Percentiles rank a stretch among this genome's conserved stretches.
phyloP scores from a whole-genome alignment of 2,888 invertebrate species.

The Ctenicera cuprea region DNA sequence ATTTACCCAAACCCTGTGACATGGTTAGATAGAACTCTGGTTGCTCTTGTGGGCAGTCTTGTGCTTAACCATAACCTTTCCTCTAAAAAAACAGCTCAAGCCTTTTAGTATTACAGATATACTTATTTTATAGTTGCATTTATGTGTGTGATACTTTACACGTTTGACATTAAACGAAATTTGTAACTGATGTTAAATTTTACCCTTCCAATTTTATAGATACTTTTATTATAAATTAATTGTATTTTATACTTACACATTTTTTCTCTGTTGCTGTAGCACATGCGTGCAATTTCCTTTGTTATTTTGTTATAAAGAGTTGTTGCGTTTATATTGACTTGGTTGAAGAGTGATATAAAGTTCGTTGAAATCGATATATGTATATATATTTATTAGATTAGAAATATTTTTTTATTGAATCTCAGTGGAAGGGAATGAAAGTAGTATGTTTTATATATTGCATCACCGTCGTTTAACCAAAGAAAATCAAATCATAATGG shows the following conservation, averaged over 20 bases:
- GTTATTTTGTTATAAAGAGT: too few species aligned
- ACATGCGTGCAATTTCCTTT: background rate
- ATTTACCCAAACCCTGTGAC: slow-evolving; percentile 92
- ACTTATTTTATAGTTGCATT: slow-evolving; percentile 46
- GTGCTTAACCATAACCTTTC: slow-evolving; percentile 74
- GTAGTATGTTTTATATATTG: too few species aligned
- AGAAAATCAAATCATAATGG: too few species aligned
- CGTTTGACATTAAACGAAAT: slow-evolving; percentile 36
- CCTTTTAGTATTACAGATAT: slow-evolving; percentile 45
- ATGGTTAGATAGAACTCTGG: slow-evolving; percentile 94
- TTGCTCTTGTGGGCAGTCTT: slow-evolving; percentile 85
- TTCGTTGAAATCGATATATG: too few species aligned
- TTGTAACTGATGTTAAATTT: slow-evolving; percentile 11
- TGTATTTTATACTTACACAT: slow-evolving; percentile 6
- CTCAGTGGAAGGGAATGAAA: too few species aligned
- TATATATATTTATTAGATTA: too few species aligned
- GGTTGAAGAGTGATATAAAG: too few species aligned
- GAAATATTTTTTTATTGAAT: too few species aligned
- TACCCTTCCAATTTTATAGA: slow-evolving; percentile 5
- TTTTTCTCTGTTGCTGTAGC: background rate
- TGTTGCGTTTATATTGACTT: too few species aligned
- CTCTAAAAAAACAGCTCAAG: slow-evolving; percentile 58
- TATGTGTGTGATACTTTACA: slow-evolving; percentile 44
- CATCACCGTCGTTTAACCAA: too few species aligned
- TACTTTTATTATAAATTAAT: background rate